Percentiles rank a stretch among this genome's conserved stretches.
Evolutionary conservation across 2,797 vertebrate genomes (phyloP).

Genomic region (Rhinatrema bivittatum): DNA sequence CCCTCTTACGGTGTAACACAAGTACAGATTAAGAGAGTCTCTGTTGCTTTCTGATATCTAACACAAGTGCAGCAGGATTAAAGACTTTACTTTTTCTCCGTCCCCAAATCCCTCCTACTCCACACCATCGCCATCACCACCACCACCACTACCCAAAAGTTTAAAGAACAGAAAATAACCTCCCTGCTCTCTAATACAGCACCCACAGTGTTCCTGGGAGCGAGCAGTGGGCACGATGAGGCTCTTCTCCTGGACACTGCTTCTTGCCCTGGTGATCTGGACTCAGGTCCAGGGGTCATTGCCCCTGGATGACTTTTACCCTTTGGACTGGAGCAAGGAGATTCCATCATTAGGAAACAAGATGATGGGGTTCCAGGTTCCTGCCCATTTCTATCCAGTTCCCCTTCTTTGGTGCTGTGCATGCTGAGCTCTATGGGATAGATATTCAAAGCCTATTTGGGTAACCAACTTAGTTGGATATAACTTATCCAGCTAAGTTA

Average conservation of each 20-base stretch:
- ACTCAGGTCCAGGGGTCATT: conserved; percentile 58
- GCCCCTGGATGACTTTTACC: conserved; percentile 83
- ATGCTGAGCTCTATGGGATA: conserved; percentile 88
- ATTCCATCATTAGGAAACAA: conserved; percentile 76
- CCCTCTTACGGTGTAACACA: too few relatives aligned
- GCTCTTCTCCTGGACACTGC: conserved; percentile 36
- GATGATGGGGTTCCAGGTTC: conserved; percentile 93
- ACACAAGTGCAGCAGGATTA: too few relatives aligned
- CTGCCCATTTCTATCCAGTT: conserved; percentile 78
- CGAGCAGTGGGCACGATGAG: conserved; percentile 56
- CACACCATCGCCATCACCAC: background rate
- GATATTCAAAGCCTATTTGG: too few relatives aligned
- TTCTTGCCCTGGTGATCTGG: conserved; percentile 33
- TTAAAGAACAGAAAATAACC: too few relatives aligned
- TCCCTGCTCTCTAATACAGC: too few relatives aligned
- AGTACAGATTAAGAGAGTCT: too few relatives aligned
- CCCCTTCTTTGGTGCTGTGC: conserved; percentile 88
- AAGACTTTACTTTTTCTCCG: too few relatives aligned
- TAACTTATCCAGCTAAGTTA: too few relatives aligned
- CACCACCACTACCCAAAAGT: too few relatives aligned
- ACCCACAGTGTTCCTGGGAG: background rate
- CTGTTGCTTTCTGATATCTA: too few relatives aligned
- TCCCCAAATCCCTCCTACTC: too few relatives aligned
- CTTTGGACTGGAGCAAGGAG: conserved; percentile 72
- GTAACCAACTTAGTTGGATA: too few relatives aligned